These are phyloP conservation scores for Caenorhabditis inopinata DNA, from an alignment of 1,140 invertebrate genomes.

Conservation along the genomic window DNA sequence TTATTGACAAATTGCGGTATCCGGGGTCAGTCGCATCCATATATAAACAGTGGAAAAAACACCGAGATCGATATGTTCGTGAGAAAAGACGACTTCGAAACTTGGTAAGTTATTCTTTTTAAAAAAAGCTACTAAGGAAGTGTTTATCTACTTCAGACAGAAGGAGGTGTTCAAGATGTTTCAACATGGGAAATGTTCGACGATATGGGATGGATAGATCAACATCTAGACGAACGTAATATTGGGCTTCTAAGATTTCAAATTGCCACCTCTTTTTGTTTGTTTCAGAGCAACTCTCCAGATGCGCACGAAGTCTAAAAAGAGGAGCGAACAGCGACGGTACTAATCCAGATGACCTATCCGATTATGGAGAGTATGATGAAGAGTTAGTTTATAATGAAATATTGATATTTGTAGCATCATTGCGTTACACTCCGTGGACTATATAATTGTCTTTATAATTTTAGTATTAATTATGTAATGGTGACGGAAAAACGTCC, in stretches of 20 bases:
- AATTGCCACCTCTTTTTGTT: too few species aligned
- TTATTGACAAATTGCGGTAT: constrained; percentile 41
- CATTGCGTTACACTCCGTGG: too few species aligned
- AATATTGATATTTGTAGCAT: too few species aligned
- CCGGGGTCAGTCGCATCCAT: constrained; percentile 44
- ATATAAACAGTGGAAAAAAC: constrained; percentile 51
- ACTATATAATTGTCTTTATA: too few species aligned
- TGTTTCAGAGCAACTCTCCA: neutral
- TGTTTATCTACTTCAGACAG: neutral
- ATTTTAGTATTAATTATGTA: neutral
- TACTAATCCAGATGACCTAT: neutral
- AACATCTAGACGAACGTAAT: constrained; percentile 47
- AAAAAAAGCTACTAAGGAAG: too few species aligned
- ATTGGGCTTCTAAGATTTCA: too few species aligned
- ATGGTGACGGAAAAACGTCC: constrained; percentile 29
- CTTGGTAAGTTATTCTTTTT: neutral
- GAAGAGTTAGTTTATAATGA: neutral
- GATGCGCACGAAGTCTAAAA: constrained; percentile 2
- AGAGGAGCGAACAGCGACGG: neutral
- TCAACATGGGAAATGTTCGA: constrained; percentile 43
- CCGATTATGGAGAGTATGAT: neutral
- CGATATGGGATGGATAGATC: constrained; percentile 46
- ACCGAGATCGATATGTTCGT: constrained; percentile 50
- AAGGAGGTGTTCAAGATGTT: constrained; percentile 16
- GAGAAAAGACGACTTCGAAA: constrained; percentile 39